Base-by-base conservation (phyloP, 2,113 vertebrate species). In the Grammomys surdaster region DNA sequence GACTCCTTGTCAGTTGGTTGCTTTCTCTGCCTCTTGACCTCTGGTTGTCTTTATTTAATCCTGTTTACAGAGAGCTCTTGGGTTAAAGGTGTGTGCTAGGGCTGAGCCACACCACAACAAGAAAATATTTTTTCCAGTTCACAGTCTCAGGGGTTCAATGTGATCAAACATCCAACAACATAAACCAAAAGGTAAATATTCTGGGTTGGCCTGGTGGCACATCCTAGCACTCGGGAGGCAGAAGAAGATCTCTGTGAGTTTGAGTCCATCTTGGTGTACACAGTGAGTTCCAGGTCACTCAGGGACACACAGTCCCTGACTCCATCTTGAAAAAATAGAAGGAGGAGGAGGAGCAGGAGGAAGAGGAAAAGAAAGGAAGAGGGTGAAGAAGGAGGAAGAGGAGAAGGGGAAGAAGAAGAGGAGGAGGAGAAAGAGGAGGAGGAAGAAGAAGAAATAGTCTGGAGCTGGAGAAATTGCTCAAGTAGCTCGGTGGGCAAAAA, bases 311-410 rank as follows among this genome's bases (percentile, higher is more conserved):
- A 80, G 17, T 76, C 4, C 40, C 40, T 36, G 77, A 80, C 48
- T 54, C 48, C 54, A 19, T 54, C 51, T 80, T 51, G 51, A 78
- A 80, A 31, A 78, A 54, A 16, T 4, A 33, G 8, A 10, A 54
- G 28, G 0, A 51, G 14, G 28, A 77, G 46, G 46, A 54, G 16
- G 3, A 78, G 28, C 4, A 4, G 40, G 20, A 10, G 22, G 16
- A 24, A 24, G 12, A 26, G 7, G 22, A 24, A 1, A 33, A n/a
- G 6, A 36, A n/a, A 1, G 17, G 16, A n/a, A 8, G 3, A 40
- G 17, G 3, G 22, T 17, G 46, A 16, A 5, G 2, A 76, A 3
- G 14, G 7, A 2, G 43, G 48, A 5, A 12, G 20, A 7, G 22
- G 13, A 4, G 12, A 13, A 3, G 6, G 7, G 33, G 22, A 28